Evolutionary conservation across 2,797 vertebrate species (phyloP), one percentile per base, ranked within the genome.

Genomic region (Pseudotriccus pelzelni): DNA sequence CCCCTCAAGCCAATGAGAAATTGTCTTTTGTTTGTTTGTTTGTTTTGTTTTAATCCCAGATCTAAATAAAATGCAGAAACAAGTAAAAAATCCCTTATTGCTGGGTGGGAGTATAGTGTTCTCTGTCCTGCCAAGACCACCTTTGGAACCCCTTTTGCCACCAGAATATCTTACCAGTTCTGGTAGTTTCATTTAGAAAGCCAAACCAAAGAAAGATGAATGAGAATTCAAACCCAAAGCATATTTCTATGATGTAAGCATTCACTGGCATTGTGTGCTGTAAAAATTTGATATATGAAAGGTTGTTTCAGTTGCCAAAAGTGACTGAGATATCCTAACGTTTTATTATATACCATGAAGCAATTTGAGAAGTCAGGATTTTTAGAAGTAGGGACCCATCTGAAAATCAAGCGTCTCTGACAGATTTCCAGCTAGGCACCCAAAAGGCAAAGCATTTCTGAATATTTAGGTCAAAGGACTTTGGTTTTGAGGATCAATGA

Each of bases 21-120:
- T 39, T 39, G 37, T 39, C 37, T 39, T 39, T 66, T 53, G 7
- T 43, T 43, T 43, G 7, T 30, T 74, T 64, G n/a, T 68, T 49
- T 27, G 13, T 53, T 53, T 32, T 62, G 23, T 63, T 66, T 72
- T 28, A 70, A 68, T 46, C 11, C n/a, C 20, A 83, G 36, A 2
- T 72, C 80, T 75, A 44, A 83, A 77, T 68, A 66, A 67, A 94
- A 95, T 90, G 4, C 39, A 78, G 73, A 77, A 8, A 80, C n/a
- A 19, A 75, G 21, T 14, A 73, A 81, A 81, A 86, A 90, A 30
- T 28, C 32, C 24, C 7, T 44, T 55, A 36, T 34, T 80, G 12
- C 25, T 64, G 23, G 18, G 30, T 50, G 55, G 22, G 13, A 46
- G 49, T 72, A 55, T 32, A 67, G 20, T 17, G 21, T 41, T 78